Conservation (phyloP, 2,113 vertebrate species). For the Dicrurus megarhynchus region DNA sequence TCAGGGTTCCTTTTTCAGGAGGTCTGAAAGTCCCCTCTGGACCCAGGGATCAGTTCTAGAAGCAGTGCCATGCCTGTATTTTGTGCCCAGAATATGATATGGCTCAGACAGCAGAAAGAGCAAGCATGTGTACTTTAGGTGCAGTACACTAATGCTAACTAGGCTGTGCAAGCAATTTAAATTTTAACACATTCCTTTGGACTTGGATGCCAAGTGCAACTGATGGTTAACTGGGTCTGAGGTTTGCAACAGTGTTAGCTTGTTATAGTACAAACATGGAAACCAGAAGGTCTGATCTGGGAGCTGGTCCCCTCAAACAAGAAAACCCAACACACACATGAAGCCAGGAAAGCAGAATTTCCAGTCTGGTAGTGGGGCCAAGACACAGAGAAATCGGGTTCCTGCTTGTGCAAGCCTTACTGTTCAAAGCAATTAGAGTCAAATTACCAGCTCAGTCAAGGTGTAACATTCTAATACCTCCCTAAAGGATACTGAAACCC, state of each 20-base stretch:
- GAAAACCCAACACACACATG: neutral
- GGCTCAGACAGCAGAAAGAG: neutral
- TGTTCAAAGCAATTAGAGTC: neutral
- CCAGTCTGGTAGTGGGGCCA: neutral
- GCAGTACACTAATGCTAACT: neutral
- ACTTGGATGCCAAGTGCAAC: neutral
- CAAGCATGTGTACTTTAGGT: neutral
- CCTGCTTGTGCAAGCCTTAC: neutral
- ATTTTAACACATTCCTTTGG: neutral
- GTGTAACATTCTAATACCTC: neutral
- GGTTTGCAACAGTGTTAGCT: neutral
- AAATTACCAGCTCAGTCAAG: neutral
- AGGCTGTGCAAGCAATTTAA: neutral
- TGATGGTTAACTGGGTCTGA: neutral
- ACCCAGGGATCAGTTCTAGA: neutral
- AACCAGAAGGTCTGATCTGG: neutral
- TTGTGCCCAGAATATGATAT: neutral
- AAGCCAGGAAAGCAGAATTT: neutral
- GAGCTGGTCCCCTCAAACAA: neutral
- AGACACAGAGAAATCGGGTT: neutral
- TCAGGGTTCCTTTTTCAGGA: neutral
- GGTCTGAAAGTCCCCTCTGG: neutral
- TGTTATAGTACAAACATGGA: neutral
- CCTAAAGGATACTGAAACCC: neutral
- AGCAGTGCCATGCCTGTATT: neutral